phyloP scores from a whole-genome alignment of 2,113 vertebrate genomes.

The Sapajus apella region DNA sequence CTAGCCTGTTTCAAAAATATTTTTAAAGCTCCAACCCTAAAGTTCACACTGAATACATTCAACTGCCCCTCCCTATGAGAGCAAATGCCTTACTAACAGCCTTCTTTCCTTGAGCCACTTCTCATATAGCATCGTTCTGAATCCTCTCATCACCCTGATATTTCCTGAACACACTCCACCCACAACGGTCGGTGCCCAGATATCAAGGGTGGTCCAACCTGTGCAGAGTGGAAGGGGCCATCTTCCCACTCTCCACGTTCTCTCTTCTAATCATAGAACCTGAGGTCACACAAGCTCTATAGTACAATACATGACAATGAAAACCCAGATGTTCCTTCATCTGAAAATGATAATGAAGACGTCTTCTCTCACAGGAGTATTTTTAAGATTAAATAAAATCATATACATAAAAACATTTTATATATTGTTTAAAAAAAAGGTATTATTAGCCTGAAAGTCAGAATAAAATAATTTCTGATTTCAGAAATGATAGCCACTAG shows the following conservation, averaged over 20 bases:
- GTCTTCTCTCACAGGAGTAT: not conserved
- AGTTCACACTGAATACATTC: not conserved
- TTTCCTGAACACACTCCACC: not conserved
- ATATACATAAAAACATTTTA: not conserved
- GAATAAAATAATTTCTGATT: slow-evolving; percentile 22
- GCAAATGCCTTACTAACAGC: not conserved
- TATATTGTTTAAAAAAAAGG: not conserved
- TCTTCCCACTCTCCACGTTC: not conserved
- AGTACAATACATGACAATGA: not conserved
- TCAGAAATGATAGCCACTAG: not conserved
- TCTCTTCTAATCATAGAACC: not conserved
- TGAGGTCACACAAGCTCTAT: not conserved
- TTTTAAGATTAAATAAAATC: not conserved
- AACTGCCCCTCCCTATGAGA: not conserved
- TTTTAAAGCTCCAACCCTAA: not conserved
- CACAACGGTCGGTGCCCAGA: not conserved
- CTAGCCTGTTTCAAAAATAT: not conserved
- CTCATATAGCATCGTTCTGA: not conserved
- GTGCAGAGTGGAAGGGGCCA: not conserved
- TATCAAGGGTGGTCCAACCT: not conserved
- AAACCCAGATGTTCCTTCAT: not conserved
- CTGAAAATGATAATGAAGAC: not conserved
- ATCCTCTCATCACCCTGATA: not conserved
- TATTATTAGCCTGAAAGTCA: not conserved
- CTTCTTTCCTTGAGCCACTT: not conserved